phyloP scores from a whole-genome alignment of 37 sponge, comb jelly and placozoan genomes.

The Beroe ovata region DNA sequence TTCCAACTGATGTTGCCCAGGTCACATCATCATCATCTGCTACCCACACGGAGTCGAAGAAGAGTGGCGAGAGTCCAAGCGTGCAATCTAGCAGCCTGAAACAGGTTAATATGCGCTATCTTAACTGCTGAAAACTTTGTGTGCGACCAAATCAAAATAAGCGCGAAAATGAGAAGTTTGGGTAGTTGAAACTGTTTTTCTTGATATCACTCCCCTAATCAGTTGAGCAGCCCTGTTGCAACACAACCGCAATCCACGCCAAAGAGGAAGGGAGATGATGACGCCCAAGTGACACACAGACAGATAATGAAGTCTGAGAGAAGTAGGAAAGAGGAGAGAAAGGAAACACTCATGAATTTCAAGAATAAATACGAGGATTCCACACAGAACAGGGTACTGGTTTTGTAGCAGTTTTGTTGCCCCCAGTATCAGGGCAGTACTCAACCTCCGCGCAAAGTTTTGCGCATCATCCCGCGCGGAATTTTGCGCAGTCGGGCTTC shows the following conservation, averaged over 20 bases:
- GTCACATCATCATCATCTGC: neutral
- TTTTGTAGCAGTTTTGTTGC: too few species aligned
- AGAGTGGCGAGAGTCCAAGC: neutral
- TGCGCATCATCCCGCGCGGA: too few species aligned
- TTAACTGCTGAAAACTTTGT: too few species aligned
- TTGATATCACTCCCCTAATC: too few species aligned
- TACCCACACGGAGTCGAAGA: neutral
- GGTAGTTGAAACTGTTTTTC: too few species aligned
- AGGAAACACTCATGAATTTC: slow-evolving; percentile 26
- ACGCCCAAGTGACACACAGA: slow-evolving; percentile 15
- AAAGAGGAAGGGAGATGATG: slow-evolving; percentile 7
- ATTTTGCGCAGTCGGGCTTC: too few species aligned
- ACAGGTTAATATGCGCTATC: too few species aligned
- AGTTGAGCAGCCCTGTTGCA: slow-evolving; percentile 26
- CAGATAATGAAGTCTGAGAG: slow-evolving; percentile 57
- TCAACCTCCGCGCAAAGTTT: too few species aligned
- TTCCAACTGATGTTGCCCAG: too few species aligned
- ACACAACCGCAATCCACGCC: slow-evolving; percentile 29
- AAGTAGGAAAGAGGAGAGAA: slow-evolving; percentile 24
- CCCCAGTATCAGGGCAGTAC: too few species aligned
- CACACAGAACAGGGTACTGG: slow-evolving; percentile 21
- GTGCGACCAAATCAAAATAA: too few species aligned
- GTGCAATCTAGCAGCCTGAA: neutral
- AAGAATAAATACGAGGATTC: slow-evolving; percentile 59
- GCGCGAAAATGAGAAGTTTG: too few species aligned